Conservation (phyloP, 2,113 vertebrate genomes). For the Callorhinus ursinus region DNA sequence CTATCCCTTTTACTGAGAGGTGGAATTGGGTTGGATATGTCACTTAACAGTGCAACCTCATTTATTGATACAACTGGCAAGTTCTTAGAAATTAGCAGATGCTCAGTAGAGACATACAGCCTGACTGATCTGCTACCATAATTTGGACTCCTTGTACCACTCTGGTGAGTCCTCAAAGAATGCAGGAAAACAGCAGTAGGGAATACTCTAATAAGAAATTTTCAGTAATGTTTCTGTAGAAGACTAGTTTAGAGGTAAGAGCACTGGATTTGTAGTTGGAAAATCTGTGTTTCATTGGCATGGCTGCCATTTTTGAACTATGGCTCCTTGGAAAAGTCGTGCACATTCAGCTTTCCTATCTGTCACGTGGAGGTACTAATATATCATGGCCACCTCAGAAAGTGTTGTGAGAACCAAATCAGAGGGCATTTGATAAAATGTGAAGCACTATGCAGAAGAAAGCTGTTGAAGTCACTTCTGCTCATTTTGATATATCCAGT, state of each 20-base stretch:
- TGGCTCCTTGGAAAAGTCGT: background rate
- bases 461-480: background rate
- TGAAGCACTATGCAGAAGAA: background rate
- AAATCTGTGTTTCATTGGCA: background rate
- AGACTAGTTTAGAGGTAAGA: background rate
- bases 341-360: background rate
- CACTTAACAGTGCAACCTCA: background rate
- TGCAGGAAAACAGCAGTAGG: background rate
- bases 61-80: constrained; percentile 9
- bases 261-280: background rate
- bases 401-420: background rate
- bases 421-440: background rate
- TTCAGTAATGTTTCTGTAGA: background rate
- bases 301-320: background rate
- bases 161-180: background rate
- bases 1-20: background rate
- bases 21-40: background rate
- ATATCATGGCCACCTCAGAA: background rate
- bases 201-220: background rate
- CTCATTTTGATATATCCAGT: background rate
- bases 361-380: background rate
- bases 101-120: background rate
- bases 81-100: background rate
- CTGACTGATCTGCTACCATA: background rate
- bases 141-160: background rate